A percentile compares a stretch with the other conserved stretches of the same genome.
These are phyloP conservation scores for Cactoblastis cactorum DNA, from an alignment of 2,888 invertebrate genomes.

Conservation along the genomic window DNA sequence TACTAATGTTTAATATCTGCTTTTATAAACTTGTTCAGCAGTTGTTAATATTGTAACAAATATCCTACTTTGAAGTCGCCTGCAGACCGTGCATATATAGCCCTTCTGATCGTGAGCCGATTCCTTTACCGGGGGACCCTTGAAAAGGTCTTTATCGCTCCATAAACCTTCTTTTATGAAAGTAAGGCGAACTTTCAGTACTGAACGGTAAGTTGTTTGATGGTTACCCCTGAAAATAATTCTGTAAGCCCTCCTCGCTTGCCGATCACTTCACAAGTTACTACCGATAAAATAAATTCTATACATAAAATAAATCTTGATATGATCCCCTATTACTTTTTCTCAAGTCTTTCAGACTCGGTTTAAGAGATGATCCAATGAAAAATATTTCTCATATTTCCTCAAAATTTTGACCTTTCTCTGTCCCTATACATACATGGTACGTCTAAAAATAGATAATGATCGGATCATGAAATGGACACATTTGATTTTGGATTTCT, in stretches of 20 bases:
- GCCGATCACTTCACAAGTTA: slow-evolving; percentile 59
- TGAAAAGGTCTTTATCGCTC: slow-evolving; percentile 71
- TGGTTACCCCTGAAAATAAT: slow-evolving; percentile 72
- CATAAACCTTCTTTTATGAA: slow-evolving; percentile 73
- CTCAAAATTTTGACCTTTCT: slow-evolving; percentile 49
- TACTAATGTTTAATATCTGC: too few species aligned
- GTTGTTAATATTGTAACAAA: too few species aligned
- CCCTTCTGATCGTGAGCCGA: slow-evolving; percentile 30
- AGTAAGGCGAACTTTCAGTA: slow-evolving; percentile 61
- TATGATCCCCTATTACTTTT: slow-evolving; percentile 69
- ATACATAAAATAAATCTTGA: slow-evolving; percentile 67
- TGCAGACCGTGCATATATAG: slow-evolving; percentile 30
- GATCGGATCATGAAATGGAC: too few species aligned
- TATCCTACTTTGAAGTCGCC: slow-evolving; percentile 32
- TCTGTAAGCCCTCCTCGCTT: slow-evolving; percentile 57
- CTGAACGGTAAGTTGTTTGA: slow-evolving; percentile 64
- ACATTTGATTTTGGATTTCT: too few species aligned
- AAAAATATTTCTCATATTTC: slow-evolving; percentile 59
- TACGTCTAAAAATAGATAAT: slow-evolving; percentile 14
- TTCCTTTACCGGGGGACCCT: slow-evolving; percentile 51
- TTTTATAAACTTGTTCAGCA: too few species aligned
- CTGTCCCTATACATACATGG: slow-evolving; percentile 28
- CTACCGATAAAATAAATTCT: slow-evolving; percentile 65
- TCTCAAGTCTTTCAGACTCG: slow-evolving; percentile 50
- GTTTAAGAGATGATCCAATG: slow-evolving; percentile 66